phyloP scores from a whole-genome alignment of 1,140 invertebrate species.

The Onthophagus taurus region DNA sequence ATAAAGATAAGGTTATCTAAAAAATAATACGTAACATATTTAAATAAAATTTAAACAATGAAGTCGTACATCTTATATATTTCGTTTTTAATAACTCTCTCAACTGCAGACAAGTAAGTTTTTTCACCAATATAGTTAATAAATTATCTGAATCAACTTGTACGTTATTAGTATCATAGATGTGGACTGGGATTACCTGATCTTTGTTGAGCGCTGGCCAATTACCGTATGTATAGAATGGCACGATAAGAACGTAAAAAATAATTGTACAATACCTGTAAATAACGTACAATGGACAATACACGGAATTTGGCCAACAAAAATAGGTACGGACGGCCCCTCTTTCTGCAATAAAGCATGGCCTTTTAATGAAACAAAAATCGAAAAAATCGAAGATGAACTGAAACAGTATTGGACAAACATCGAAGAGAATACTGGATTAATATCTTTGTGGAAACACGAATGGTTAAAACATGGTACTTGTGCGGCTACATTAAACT shows the following conservation, averaged over 20 bases:
- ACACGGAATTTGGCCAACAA: constrained; percentile 76
- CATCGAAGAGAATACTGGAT: constrained; percentile 49
- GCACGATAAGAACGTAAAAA: constrained; percentile 46
- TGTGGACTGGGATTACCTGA: constrained; percentile 60
- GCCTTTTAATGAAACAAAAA: constrained; percentile 47
- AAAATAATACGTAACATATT: too few species aligned
- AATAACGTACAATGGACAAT: constrained; percentile 60
- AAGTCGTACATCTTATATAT: too few species aligned
- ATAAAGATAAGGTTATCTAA: too few species aligned
- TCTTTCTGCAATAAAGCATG: constrained; percentile 56
- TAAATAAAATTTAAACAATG: too few species aligned
- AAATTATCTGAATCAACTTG: too few species aligned
- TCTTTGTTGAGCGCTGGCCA: constrained; percentile 77
- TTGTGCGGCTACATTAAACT: constrained; percentile 54
- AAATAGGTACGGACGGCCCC: constrained; percentile 54
- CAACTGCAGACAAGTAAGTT: neutral
- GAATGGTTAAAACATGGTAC: constrained; percentile 83
- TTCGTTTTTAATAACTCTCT: too few species aligned
- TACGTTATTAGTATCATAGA: too few species aligned
- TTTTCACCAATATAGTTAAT: too few species aligned
- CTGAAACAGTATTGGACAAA: constrained; percentile 64
- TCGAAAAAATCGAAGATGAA: constrained; percentile 45
- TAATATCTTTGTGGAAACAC: constrained; percentile 64
- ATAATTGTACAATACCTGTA: constrained; percentile 54
- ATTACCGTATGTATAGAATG: constrained; percentile 63